Percentiles rank a stretch among this genome's conserved stretches.
These are phyloP conservation scores for Drosophila nigricruria DNA, from an alignment of 2,888 invertebrate species.

Conservation along the genomic window DNA sequence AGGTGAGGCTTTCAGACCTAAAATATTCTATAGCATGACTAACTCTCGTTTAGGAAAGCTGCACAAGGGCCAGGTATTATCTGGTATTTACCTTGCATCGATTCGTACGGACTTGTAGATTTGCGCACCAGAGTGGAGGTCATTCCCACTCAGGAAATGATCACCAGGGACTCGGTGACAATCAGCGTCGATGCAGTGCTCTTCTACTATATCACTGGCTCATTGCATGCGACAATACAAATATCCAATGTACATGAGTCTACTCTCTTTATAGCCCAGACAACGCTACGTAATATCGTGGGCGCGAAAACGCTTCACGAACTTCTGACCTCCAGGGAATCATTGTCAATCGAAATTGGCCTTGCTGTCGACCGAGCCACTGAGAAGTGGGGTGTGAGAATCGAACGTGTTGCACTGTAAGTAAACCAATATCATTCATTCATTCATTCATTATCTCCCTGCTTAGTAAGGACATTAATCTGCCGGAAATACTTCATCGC, in stretches of 20 bases:
- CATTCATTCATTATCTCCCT: too few relatives aligned
- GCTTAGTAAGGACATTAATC: conserved; percentile 73
- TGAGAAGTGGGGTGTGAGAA: conserved; percentile 95
- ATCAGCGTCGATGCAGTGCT: conserved; percentile 96
- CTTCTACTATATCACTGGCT: conserved; percentile 91
- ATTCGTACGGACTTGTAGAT: conserved; percentile 87
- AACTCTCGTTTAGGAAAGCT: conserved; percentile 69
- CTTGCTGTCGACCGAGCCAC: conserved; percentile 93
- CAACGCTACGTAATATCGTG: conserved; percentile 93
- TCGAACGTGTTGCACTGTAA: conserved; percentile 91
- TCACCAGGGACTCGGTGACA: conserved; percentile 96
- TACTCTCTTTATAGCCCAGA: conserved; percentile 91
- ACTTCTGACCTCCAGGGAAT: conserved; percentile 95
- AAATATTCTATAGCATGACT: fast-evolving
- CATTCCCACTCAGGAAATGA: conserved; percentile 88
- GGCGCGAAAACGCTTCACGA: conserved; percentile 96
- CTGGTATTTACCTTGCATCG: conserved; percentile 88
- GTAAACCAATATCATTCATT: neutral
- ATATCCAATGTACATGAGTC: conserved; percentile 88
- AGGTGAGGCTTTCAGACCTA: conserved; percentile 46
- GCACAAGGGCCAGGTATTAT: conserved; percentile 87
- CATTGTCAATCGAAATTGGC: conserved; percentile 94
- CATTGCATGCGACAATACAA: conserved; percentile 90
- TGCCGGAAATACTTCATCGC: conserved; percentile 71
- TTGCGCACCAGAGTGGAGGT: conserved; percentile 88